Evolutionary conservation across 1,140 invertebrate genomes (phyloP).

Genomic region (Caerostris darwini): DNA sequence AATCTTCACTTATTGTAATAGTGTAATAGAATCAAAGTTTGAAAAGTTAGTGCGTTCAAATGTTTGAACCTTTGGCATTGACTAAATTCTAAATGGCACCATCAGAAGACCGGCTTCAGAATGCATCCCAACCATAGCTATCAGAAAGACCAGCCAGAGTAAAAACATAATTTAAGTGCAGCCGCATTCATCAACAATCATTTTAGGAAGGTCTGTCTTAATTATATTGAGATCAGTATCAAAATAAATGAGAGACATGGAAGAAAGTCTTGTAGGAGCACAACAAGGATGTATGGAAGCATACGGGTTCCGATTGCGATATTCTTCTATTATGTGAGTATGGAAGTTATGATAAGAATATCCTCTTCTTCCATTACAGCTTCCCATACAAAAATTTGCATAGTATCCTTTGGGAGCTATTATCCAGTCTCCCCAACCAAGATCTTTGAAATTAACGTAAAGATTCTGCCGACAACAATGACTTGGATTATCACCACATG

Average conservation of each 20-base stretch:
- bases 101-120: constrained; percentile 62
- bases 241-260: constrained; percentile 96
- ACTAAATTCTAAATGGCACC: constrained; percentile 23
- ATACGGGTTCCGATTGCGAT: constrained; percentile 87
- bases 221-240: constrained; percentile 94
- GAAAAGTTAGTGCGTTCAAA: not conserved
- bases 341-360: constrained; percentile 93
- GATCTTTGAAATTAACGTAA: constrained; percentile 93
- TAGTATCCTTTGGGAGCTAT: constrained; percentile 93
- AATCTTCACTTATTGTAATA: no score
- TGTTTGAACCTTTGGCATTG: constrained; percentile 47
- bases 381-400: constrained; percentile 96
- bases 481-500: constrained; percentile 88
- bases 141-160: constrained; percentile 8
- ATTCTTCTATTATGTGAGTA: constrained; percentile 94
- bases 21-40: not conserved
- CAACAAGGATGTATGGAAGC: constrained; percentile 92
- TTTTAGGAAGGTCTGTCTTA: constrained; percentile 95
- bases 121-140: not conserved
- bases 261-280: constrained; percentile 94
- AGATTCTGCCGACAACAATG: constrained; percentile 95
- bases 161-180: constrained; percentile 86
- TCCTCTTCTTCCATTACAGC: constrained; percentile 89
- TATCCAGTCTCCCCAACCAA: constrained; percentile 98
- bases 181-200: constrained; percentile 97